A percentile compares a stretch with the other conserved stretches of the same genome.
Conservation (phyloP, 2,888 invertebrate genomes). For the Acanthosoma haemorrhoidale region DNA sequence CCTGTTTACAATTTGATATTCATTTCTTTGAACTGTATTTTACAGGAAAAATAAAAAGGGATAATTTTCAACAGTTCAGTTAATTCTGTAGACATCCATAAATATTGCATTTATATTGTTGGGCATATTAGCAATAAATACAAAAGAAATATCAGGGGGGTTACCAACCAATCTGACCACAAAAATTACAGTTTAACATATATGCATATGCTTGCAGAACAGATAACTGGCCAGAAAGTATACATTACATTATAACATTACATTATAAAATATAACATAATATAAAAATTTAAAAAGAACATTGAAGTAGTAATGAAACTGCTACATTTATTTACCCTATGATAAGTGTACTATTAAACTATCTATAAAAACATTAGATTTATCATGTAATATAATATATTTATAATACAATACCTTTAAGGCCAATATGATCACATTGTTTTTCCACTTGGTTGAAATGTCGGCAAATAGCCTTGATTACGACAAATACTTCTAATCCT, state of each 20-base stretch:
- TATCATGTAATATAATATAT: conserved; percentile 19
- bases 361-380: conserved; percentile 11
- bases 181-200: too few relatives aligned
- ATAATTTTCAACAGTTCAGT: neutral
- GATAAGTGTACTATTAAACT: neutral
- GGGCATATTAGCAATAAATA: neutral
- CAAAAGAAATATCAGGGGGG: too few relatives aligned
- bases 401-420: conserved; percentile 24
- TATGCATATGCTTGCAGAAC: neutral
- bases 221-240: conserved; percentile 6
- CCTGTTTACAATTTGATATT: too few relatives aligned
- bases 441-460: conserved; percentile 7
- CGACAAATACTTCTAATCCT: neutral
- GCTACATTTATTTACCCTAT: neutral
- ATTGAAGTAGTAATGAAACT: neutral
- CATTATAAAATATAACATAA: neutral
- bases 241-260: too few relatives aligned
- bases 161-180: too few relatives aligned
- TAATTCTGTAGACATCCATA: neutral
- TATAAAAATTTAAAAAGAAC: conserved; percentile 2
- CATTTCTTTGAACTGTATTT: neutral
- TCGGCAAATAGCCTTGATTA: neutral
- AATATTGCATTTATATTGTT: neutral
- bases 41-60: too few relatives aligned
- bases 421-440: conserved; percentile 24